Evolutionary conservation across 2,113 vertebrate genomes (phyloP).

Genomic region (Tragelaphus strepsiceros): DNA sequence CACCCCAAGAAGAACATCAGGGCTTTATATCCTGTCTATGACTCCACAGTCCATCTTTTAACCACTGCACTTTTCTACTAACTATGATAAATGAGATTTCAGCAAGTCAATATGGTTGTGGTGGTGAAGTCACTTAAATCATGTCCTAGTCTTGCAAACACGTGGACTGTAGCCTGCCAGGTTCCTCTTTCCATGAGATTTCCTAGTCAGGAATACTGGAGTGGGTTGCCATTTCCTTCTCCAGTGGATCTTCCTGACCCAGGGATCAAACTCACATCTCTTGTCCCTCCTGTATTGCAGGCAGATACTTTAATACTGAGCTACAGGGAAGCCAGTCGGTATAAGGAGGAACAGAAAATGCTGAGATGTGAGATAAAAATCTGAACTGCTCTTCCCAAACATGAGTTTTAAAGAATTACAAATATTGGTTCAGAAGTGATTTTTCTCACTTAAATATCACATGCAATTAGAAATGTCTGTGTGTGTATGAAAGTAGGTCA

Average conservation of each 20-base stretch:
- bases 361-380: neutral
- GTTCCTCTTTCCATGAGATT: neutral
- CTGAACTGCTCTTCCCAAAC: neutral
- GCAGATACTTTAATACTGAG: neutral
- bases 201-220: neutral
- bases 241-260: neutral
- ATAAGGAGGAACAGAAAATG: neutral
- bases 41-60: neutral
- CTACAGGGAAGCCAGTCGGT: neutral
- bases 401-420: neutral
- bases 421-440: neutral
- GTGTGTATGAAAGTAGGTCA: neutral
- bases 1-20: neutral
- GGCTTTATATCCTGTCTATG: neutral
- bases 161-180: neutral
- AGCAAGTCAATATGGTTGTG: neutral
- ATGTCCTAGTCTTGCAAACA: neutral
- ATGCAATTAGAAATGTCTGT: neutral
- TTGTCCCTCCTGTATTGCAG: neutral
- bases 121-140: neutral
- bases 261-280: neutral
- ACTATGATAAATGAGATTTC: neutral
- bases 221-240: neutral
- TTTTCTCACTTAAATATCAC: neutral
- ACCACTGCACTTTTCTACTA: neutral